phyloP scores from a whole-genome alignment of 1,140 invertebrate genomes.

The Saxidomus purpurata region DNA sequence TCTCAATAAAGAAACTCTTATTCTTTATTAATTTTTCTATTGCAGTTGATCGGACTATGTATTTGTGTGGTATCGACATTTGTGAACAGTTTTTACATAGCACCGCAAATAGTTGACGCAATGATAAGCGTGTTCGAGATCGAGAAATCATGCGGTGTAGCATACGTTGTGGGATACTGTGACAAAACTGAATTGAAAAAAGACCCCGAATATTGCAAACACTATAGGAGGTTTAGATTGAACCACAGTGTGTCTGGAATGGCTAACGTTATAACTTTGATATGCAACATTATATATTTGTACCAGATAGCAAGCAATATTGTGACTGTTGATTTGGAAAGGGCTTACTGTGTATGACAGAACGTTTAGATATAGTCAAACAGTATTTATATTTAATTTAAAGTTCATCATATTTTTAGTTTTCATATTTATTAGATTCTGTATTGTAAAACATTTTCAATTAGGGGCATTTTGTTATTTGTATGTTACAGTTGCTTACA shows the following conservation, averaged over 20 bases:
- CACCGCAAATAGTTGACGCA: constrained; percentile 39
- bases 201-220: not conserved
- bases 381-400: too few relatives aligned
- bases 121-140: constrained; percentile 58
- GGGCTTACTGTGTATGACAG: not conserved
- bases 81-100: constrained; percentile 57
- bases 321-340: not conserved
- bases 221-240: constrained; percentile 46
- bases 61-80: constrained; percentile 41
- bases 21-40: too few relatives aligned
- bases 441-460: too few relatives aligned
- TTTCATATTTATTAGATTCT: too few relatives aligned
- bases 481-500: too few relatives aligned
- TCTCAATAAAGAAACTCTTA: too few relatives aligned
- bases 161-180: constrained; percentile 43
- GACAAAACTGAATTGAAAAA: constrained; percentile 57
- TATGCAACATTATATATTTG: constrained; percentile 52
- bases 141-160: constrained; percentile 38
- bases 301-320: constrained; percentile 15
- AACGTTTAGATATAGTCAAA: too few relatives aligned
- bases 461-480: too few relatives aligned
- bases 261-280: constrained; percentile 32
- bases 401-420: too few relatives aligned
- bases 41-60: not conserved
- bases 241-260: constrained; percentile 27